Percentiles rank a stretch among this genome's conserved stretches.
phyloP scores from a whole-genome alignment of 2,888 invertebrate genomes.

The Salpingus planirostris region DNA sequence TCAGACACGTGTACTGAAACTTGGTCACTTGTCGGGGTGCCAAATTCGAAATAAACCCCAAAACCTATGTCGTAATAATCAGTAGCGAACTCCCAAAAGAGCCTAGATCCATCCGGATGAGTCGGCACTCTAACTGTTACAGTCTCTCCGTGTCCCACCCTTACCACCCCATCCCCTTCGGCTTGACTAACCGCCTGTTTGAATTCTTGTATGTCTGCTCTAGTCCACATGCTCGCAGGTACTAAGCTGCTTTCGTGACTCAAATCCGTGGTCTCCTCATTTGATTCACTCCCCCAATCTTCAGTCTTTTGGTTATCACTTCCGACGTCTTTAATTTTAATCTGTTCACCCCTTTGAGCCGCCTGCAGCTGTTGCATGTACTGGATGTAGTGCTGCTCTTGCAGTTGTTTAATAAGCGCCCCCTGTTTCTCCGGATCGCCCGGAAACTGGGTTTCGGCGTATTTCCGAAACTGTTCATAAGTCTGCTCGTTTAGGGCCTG shows the following conservation, averaged over 20 bases:
- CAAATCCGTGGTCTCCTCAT: slow-evolving; percentile 18
- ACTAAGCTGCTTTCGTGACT: slow-evolving; percentile 39
- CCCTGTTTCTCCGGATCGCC: slow-evolving; percentile 85
- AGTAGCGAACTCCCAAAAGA: slow-evolving; percentile 99
- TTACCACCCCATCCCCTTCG: slow-evolving; percentile 77
- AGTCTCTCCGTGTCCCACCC: slow-evolving; percentile 93
- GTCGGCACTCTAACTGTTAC: slow-evolving; percentile 97
- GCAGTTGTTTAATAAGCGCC: slow-evolving; percentile 84
- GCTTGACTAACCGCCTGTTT: slow-evolving; percentile 77
- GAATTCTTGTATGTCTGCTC: slow-evolving; percentile 76
- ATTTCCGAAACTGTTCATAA: slow-evolving; percentile 76
- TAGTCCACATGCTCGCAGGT: slow-evolving; percentile 93
- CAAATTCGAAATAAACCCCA: slow-evolving; percentile 98
- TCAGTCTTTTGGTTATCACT: slow-evolving; percentile 17
- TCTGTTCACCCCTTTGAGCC: slow-evolving; percentile 35
- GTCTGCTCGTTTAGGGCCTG: slow-evolving; percentile 95
- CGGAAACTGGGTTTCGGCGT: slow-evolving; percentile 90
- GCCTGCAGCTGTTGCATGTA: slow-evolving; percentile 89
- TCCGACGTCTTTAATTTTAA: slow-evolving; percentile 19
- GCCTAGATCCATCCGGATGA: slow-evolving; percentile 80
- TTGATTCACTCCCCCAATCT: slow-evolving; percentile 16
- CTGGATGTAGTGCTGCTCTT: slow-evolving; percentile 98
- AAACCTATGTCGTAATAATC: slow-evolving; percentile 96
- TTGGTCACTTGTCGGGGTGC: slow-evolving; percentile 69
- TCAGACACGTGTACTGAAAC: slow-evolving; percentile 95